Base-by-base conservation (phyloP, 2,113 vertebrate species). In the Sylvicapra grimmia region DNA sequence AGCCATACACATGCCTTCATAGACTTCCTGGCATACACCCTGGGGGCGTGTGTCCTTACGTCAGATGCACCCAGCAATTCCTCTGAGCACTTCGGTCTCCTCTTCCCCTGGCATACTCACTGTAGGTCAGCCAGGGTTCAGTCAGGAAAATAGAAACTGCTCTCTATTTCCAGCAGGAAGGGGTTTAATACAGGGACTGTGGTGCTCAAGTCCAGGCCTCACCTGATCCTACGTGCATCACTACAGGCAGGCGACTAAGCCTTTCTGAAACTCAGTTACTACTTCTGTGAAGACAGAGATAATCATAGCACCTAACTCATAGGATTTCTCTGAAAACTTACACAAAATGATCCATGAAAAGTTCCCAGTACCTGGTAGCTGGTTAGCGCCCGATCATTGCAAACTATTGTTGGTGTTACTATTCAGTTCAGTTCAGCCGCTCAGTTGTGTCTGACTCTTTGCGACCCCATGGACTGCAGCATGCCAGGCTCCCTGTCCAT, bases 361-460 rank as follows among this genome's bases (percentile, higher is more conserved):
- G 19, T 53, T 49, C 54, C 25, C 21, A 12, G 11, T 13, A 18
- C 29, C 58, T 15, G 8, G 75, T 10, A 54, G 8, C 11, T 29
- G 36, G 63, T 58, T 18, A 49, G 85, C 44, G 8, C 27, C 63
- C 16, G 16, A 11, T 40, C 65, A 89, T 4, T 21, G 13, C 51
- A 85, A 63, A 18, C 58, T 68, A 27, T 44, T 31, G 1, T 13
- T n/a, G 36, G 8, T 8, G 5, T 86, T 56, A 75, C 14, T 25
- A 27, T 44, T 29, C 65, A 36, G n/a, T 36, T 65, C n/a, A 40
- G 4, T 72, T 72, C 68, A 72, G 68, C 36, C 1, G 1, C 10
- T 40, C n/a, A 72, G 1, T 40, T 0, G 0, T 12, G 19, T 72
- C n/a, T 1, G 0, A 40, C 68, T 40, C 19, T 72, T 40, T 40